Evolutionary conservation across 2,888 invertebrate genomes (phyloP).

Genomic region (Carcina quercana): DNA sequence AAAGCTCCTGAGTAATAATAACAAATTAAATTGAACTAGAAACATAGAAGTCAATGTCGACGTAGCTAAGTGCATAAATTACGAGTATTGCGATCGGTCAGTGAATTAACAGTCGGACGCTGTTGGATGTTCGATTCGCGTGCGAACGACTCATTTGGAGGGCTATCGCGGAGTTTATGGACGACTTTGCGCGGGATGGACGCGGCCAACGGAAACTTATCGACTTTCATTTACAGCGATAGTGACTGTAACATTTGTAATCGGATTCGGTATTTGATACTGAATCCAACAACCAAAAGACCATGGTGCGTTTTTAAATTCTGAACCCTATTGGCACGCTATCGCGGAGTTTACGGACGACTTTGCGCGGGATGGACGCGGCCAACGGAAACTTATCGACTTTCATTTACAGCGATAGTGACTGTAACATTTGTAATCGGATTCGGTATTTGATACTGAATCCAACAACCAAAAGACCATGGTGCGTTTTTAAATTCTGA

Average conservation of each 20-base stretch:
- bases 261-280: no score
- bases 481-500: no score
- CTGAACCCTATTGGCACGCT: slow-evolving; percentile 29
- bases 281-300: no score
- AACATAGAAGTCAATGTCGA: slow-evolving; percentile 12
- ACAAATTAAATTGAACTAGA: neutral
- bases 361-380: slow-evolving; percentile 19
- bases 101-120: slow-evolving; percentile 14
- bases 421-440: no score
- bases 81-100: slow-evolving; percentile 16
- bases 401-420: no score
- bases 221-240: no score
- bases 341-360: slow-evolving; percentile 16
- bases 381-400: no score
- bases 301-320: no score
- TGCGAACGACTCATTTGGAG: slow-evolving; percentile 30
- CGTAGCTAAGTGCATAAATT: slow-evolving; percentile 13
- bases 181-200: slow-evolving; percentile 22
- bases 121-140: slow-evolving; percentile 36
- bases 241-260: no score
- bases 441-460: no score
- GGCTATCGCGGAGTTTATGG: slow-evolving; percentile 12
- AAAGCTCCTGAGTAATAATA: neutral
- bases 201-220: no score
- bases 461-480: no score